Percentiles rank a stretch among this genome's conserved stretches.
Evolutionary conservation across 2,113 vertebrate genomes (phyloP).

Genomic region (Polyodon spathula): DNA sequence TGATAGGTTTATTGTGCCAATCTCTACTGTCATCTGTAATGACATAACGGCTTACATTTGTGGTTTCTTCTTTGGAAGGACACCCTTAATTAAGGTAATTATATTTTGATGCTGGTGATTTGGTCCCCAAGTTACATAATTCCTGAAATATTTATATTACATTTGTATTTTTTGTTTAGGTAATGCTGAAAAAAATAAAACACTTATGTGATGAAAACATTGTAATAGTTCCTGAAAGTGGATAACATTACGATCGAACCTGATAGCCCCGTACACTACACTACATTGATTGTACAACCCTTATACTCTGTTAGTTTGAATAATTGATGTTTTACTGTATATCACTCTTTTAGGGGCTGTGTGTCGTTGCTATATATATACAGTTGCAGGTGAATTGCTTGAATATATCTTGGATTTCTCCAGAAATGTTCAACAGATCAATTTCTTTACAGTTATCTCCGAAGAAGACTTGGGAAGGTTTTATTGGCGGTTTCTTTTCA

Average conservation of each 20-base stretch:
- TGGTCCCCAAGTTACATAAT: no score
- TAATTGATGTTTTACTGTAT: no score
- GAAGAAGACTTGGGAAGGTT: slow-evolving; percentile 98
- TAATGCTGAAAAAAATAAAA: no score
- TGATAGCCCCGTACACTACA: no score
- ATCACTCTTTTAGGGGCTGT: background rate
- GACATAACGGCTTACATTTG: slow-evolving; percentile 95
- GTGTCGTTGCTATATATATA: background rate
- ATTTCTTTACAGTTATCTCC: slow-evolving; percentile 73
- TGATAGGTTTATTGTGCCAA: slow-evolving; percentile 88
- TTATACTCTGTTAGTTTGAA: no score
- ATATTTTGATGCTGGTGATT: slow-evolving; percentile 68
- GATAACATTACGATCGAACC: no score
- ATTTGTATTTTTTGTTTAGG: slow-evolving; percentile 56
- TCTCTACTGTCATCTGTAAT: slow-evolving; percentile 95
- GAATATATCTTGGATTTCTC: background rate
- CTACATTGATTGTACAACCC: no score
- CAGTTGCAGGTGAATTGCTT: no score
- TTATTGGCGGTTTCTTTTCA: slow-evolving; percentile 91
- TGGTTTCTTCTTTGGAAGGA: slow-evolving; percentile 96
- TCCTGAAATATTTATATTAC: slow-evolving; percentile 32
- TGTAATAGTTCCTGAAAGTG: no score
- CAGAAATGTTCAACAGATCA: background rate
- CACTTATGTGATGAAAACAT: no score
- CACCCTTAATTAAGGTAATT: slow-evolving; percentile 88